A percentile compares a stretch with the other conserved stretches of the same genome.
Conservation (phyloP, 1,140 invertebrate species). For the Eumaeus atala region DNA sequence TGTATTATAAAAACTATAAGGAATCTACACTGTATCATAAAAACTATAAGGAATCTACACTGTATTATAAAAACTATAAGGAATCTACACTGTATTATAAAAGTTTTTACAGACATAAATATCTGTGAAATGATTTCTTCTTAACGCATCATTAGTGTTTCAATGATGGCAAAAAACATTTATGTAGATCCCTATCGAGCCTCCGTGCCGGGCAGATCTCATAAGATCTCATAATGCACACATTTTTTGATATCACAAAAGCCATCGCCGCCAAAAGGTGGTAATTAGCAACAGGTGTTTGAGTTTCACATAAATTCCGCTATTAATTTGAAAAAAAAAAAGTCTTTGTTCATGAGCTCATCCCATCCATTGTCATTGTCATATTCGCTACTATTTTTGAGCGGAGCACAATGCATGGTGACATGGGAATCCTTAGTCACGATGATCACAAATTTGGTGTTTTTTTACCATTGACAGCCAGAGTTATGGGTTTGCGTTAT, state of each 20-base stretch:
- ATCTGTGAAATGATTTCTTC: background rate
- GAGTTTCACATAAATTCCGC: conserved; percentile 57
- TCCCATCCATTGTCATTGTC: conserved; percentile 66
- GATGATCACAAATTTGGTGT: conserved; percentile 53
- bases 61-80: background rate
- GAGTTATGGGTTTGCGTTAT: conserved; percentile 39
- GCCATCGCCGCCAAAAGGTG: conserved; percentile 64
- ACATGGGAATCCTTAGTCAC: conserved; percentile 52
- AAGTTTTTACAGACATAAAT: background rate
- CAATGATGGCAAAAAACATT: conserved; percentile 27
- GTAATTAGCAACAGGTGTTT: conserved; percentile 70
- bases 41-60: no score
- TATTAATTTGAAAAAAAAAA: conserved; percentile 39
- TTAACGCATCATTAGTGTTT: conserved; percentile 7
- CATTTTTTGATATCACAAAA: conserved; percentile 52
- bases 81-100: background rate
- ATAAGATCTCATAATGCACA: conserved; percentile 39
- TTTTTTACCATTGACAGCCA: conserved; percentile 42
- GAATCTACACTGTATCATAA: no score
- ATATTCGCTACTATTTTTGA: conserved; percentile 59
- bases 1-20: no score
- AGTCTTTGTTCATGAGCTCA: conserved; percentile 50
- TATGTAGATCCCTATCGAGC: conserved; percentile 27
- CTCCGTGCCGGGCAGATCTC: conserved; percentile 25
- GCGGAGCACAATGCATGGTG: conserved; percentile 56